Base-by-base conservation (phyloP, 2,113 vertebrate species). In the Girardinichthys multiradiatus region DNA sequence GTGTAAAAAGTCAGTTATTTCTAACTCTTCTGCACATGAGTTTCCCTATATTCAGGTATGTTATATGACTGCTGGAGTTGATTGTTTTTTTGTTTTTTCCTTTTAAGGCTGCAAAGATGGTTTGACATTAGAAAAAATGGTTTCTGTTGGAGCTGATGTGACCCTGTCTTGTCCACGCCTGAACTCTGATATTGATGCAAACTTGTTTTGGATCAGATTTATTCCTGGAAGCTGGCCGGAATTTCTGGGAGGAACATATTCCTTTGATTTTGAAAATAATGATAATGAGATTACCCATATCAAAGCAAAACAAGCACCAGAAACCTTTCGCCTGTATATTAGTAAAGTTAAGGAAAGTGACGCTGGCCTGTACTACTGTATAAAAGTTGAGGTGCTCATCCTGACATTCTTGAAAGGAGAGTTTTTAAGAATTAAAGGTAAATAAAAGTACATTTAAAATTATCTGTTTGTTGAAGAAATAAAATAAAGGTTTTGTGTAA, bases 141-240 rank as follows among this genome's bases (percentile, higher is more conserved):
- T 64, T 66, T 37, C 12, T 68, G 61, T 33, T 62, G 85, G 83
- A 69, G 64, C 82, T 4, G 8, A 0, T 72, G 86, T 4, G 48
- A 84, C 21, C 0, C 24, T 90, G 1, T 61, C 29, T 1, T 90
- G 88, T 59, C 3, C 0, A 0, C 64, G 78, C 0, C 0, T 2
- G 0, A 0, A 0, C 0, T 30, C 45, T 31, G 7, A 14, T 0
- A 0, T 0, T 24, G 0, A 0, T 0, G 2, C 4, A 0, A 0
- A 0, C 0, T 33, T 83, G 2, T 57, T 62, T 26, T 90, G 88
- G 86, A 59, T 87, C 51, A 82, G 75, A 42, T 29, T 82, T 42
- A 54, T 79, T 64, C 29, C 84, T 73, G 83, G 83, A 69, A 69
- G 33, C 8, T 68, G 67, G 24, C 74, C 83, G 74, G 80, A 84